Percentiles rank a stretch among this genome's conserved stretches.
Conservation (phyloP, 2,113 vertebrate species). For the Bujurquina vittata region DNA sequence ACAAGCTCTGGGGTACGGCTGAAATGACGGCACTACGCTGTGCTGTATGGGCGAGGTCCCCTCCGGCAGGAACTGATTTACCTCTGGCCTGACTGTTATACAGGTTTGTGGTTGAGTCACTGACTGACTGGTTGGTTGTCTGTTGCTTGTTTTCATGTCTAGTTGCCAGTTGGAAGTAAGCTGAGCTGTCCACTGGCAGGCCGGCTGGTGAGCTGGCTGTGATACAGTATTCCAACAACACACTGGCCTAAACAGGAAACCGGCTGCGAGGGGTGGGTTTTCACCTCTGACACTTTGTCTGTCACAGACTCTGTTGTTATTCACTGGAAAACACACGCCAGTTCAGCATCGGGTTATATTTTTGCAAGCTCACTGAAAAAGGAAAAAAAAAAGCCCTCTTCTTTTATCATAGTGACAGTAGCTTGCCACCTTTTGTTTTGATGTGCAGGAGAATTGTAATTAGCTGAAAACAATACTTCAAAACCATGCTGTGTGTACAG, state of each 20-base stretch:
- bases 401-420: constrained; percentile 11
- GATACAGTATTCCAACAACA: constrained; percentile 44
- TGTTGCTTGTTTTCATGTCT: background rate
- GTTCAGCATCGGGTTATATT: constrained; percentile 56
- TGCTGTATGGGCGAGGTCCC: constrained; percentile 26
- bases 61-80: constrained; percentile 54
- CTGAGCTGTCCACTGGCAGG: background rate
- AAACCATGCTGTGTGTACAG: constrained; percentile 20
- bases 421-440: constrained; percentile 23
- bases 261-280: constrained; percentile 52
- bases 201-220: constrained; percentile 16
- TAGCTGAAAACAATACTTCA: constrained; percentile 29
- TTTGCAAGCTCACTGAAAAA: constrained; percentile 32
- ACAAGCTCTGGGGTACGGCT: background rate
- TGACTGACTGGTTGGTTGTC: background rate
- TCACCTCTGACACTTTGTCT: constrained; percentile 67
- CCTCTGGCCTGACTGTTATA: constrained; percentile 21
- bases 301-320: constrained; percentile 52
- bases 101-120: constrained; percentile 16
- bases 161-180: background rate
- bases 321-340: constrained; percentile 63
- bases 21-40: background rate
- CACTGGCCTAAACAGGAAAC: constrained; percentile 65
- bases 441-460: constrained; percentile 20
- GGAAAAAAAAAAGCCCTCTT: constrained; percentile 23